Evolutionary conservation across 2,888 invertebrate genomes (phyloP).

Genomic region (Tipula helvola): DNA sequence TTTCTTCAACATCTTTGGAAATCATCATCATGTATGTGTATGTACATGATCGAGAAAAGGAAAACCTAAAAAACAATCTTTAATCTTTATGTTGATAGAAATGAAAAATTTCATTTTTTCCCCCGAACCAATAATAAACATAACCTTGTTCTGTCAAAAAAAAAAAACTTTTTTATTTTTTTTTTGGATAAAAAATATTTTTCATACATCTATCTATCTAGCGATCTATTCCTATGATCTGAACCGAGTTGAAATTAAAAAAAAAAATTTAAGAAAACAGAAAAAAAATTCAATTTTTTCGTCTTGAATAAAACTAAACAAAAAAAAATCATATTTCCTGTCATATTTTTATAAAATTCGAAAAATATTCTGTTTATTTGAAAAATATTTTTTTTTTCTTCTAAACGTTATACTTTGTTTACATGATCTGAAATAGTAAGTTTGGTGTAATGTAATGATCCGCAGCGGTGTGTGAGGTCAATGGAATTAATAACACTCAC

Average conservation of each 20-base stretch:
- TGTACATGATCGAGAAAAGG: not conserved
- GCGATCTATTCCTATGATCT: not conserved
- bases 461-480: not conserved
- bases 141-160: conserved; percentile 4
- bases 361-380: not conserved
- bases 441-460: not conserved
- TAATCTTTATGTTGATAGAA: not conserved
- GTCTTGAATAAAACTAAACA: not conserved
- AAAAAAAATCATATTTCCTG: conserved; percentile 4
- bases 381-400: not conserved
- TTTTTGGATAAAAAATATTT: not conserved
- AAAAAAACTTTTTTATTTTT: not conserved
- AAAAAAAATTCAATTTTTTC: not conserved
- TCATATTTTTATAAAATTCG: not conserved
- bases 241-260: not conserved
- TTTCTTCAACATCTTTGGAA: not conserved
- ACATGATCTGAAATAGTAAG: not conserved
- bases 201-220: not conserved
- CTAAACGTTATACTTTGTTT: not conserved
- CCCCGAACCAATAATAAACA: not conserved
- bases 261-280: not conserved
- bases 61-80: not conserved
- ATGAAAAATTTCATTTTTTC: not conserved
- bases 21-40: not conserved
- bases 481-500: not conserved